Evolutionary conservation across 2,113 vertebrate species (phyloP).

Genomic region (Leucopsar rothschildi): DNA sequence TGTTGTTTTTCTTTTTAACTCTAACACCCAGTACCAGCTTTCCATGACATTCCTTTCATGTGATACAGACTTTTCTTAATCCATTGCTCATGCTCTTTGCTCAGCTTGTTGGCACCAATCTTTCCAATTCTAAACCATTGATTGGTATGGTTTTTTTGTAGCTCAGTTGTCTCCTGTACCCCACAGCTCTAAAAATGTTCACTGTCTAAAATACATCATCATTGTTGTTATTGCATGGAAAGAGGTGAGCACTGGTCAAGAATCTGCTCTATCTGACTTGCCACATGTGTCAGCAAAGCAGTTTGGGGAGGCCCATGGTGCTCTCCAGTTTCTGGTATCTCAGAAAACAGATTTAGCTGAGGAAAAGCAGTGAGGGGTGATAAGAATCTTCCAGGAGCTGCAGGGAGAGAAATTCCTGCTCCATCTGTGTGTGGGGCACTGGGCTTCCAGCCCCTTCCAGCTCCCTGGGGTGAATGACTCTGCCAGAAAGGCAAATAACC

Average conservation of each 20-base stretch:
- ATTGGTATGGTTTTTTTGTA: neutral
- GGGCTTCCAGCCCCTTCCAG: neutral
- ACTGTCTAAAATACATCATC: neutral
- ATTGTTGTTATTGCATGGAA: neutral
- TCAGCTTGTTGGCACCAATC: neutral
- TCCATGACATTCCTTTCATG: neutral
- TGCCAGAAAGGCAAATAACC: neutral
- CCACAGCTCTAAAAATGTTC: neutral
- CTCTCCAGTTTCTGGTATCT: neutral
- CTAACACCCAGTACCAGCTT: neutral
- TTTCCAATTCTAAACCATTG: neutral
- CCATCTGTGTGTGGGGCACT: neutral
- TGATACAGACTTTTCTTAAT: neutral
- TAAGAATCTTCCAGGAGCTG: neutral
- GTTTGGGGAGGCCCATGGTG: neutral
- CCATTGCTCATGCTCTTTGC: neutral
- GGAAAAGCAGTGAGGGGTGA: neutral
- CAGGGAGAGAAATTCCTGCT: neutral
- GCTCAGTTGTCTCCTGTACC: fast-evolving
- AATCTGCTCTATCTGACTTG: neutral
- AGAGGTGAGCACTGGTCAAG: neutral
- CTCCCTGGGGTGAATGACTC: neutral
- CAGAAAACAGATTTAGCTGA: neutral
- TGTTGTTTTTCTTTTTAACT: neutral
- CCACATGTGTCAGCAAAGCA: neutral